A percentile compares a stretch with the other conserved stretches of the same genome.
These are phyloP conservation scores for Pandemis corylana DNA, from an alignment of 2,888 invertebrate genomes.

Conservation along the genomic window DNA sequence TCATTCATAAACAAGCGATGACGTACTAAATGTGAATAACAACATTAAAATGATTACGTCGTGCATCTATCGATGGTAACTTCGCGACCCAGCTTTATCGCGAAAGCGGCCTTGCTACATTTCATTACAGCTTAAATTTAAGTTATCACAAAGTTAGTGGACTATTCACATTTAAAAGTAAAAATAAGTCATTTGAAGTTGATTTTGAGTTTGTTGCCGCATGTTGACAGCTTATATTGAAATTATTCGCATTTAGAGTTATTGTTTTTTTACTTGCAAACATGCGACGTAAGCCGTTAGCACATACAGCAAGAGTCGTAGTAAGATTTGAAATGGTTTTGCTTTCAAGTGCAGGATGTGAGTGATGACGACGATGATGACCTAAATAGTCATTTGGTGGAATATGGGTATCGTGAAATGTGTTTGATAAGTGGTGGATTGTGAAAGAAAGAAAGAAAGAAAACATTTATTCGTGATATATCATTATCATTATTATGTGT, in stretches of 20 bases:
- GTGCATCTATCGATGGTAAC: constrained; percentile 3
- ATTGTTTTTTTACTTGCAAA: background rate
- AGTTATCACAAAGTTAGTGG: background rate
- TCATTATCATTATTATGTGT: too few species aligned
- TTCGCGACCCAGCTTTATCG: background rate
- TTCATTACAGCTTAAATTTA: background rate
- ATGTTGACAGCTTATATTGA: background rate
- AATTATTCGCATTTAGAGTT: constrained; percentile 3
- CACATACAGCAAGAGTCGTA: background rate
- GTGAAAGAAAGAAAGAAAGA: too few species aligned
- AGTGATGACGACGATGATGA: background rate
- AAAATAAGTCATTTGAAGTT: background rate
- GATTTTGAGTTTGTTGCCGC: background rate
- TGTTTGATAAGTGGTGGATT: background rate
- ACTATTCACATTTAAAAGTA: constrained; percentile 2
- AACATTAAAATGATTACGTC: background rate
- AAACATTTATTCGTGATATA: too few species aligned
- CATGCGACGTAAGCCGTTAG: background rate
- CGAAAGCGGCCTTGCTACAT: background rate
- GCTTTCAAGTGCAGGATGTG: background rate
- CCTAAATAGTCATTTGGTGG: background rate
- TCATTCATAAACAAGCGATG: background rate
- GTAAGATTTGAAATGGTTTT: background rate
- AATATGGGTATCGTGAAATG: background rate
- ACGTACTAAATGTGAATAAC: constrained; percentile 1